Evolutionary conservation across 2,888 invertebrate genomes (phyloP).

Genomic region (Acronicta leporina): DNA sequence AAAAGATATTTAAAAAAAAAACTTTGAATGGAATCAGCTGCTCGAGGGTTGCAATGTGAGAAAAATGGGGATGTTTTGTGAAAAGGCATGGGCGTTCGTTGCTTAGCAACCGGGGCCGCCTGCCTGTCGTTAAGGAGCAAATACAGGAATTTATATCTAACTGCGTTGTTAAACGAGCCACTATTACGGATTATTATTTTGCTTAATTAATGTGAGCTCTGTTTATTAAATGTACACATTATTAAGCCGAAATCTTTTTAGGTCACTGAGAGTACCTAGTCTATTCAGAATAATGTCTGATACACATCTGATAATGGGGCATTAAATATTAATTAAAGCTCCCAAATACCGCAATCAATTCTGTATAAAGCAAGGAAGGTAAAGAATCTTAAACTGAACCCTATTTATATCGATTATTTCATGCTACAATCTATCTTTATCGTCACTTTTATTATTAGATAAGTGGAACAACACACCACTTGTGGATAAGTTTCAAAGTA

Average conservation of each 20-base stretch:
- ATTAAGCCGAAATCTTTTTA: background rate
- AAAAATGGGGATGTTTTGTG: constrained; percentile 71
- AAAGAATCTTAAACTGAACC: constrained; percentile 18
- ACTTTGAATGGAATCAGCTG: constrained; percentile 81
- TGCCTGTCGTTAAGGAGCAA: constrained; percentile 38
- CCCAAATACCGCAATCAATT: constrained; percentile 3
- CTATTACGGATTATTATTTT: constrained; percentile 37
- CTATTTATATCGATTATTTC: constrained; percentile 35
- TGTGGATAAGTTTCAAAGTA: constrained; percentile 38
- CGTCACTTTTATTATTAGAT: constrained; percentile 23
- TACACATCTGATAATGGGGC: background rate
- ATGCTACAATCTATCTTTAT: constrained; percentile 19
- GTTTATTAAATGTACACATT: constrained; percentile 26
- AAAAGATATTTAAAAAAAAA: constrained; percentile 35
- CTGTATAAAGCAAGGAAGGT: constrained; percentile 13
- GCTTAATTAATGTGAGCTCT: constrained; percentile 32
- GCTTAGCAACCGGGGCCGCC: constrained; percentile 70
- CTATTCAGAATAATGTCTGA: too few relatives aligned
- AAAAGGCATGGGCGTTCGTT: constrained; percentile 64
- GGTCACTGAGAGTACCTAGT: background rate
- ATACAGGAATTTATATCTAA: too few relatives aligned
- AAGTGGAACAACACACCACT: constrained; percentile 29
- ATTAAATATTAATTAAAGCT: constrained; percentile 9
- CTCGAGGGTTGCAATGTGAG: constrained; percentile 68
- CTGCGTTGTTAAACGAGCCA: constrained; percentile 35